These are phyloP conservation scores for Rotaria socialis DNA, from an alignment of 2,888 invertebrate species.

Conservation along the genomic window DNA sequence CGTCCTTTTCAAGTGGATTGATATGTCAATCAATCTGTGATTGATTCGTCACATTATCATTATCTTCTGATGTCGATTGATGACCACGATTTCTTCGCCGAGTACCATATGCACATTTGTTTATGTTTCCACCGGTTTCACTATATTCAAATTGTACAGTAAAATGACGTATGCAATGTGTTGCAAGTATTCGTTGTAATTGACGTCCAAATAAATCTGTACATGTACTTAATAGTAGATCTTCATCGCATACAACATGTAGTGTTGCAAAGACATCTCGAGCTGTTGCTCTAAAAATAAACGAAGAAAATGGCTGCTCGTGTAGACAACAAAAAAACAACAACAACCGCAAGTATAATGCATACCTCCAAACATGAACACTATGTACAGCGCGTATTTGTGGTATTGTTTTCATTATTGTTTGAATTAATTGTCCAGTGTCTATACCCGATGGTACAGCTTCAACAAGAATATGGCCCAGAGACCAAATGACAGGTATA, in stretches of 20 bases:
- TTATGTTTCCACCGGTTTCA: neutral
- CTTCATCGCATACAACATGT: conserved; percentile 26
- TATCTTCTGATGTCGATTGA: conserved; percentile 22
- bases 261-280: conserved; percentile 18
- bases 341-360: too few relatives aligned
- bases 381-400: conserved; percentile 35
- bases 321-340: neutral
- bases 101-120: conserved; percentile 13
- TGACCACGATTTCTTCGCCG: neutral
- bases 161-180: conserved; percentile 36
- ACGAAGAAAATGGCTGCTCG: neutral
- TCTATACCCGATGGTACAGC: conserved; percentile 6
- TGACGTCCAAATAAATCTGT: conserved; percentile 3
- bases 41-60: neutral
- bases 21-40: neutral
- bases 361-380: conserved; percentile 23
- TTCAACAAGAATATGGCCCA: conserved; percentile 19
- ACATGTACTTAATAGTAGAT: neutral
- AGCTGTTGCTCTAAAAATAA: conserved; percentile 28
- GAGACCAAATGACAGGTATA: conserved; percentile 16
- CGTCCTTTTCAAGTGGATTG: neutral
- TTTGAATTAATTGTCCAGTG: neutral
- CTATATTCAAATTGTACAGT: conserved; percentile 16
- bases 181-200: conserved; percentile 32
- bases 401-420: conserved; percentile 26